Evolutionary conservation across 2,888 invertebrate species (phyloP), one percentile per base, ranked within the genome.

Genomic region (Zygaena filipendulae): DNA sequence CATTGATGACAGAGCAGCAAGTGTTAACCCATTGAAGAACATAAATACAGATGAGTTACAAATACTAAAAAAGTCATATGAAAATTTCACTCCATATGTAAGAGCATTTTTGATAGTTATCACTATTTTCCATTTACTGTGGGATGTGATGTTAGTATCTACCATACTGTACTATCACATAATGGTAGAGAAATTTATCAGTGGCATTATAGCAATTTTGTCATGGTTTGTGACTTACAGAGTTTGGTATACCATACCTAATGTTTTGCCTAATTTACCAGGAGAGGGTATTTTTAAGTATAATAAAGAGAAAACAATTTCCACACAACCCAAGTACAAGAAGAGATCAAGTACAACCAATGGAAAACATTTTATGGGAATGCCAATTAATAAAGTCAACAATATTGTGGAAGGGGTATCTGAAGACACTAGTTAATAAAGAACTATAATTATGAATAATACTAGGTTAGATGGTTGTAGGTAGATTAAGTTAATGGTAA

Each of bases 91-190:
- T 9, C 92, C 92, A 0, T 89, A 89, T 54, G 87, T 97, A 11
- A 85, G 94, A 53, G 82, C 83, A 4, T 63, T 91, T 11, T 87
- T 96, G 45, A 85, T 95, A 45, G 80, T 82, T 0, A 88, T 95
- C 69, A 88, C 95, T 1, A 42, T 87, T 1, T 82, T 96, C 30
- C 90, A 90, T 51, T 48, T 96, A 13, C 60, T 96, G n/a, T 97
- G 96, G 95, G 96, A 99, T 70, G 83, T 95, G 3, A 97, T 97
- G 95, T 77, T 99, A 24, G 82, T 95, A 3, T 88, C 90, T 19
- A 97, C 98, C 1, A 89, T 95, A 62, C 59, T 98, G 4, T 99
- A 97, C 63, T 97, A 96, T 69, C 99, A 99, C 63, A 90, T 91
- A 26, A 92, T 97, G 90, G 86, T 95, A 13, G 97, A 99, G 60